Conservation (phyloP, 2,113 vertebrate genomes). For the Hiodon tergisus region DNA sequence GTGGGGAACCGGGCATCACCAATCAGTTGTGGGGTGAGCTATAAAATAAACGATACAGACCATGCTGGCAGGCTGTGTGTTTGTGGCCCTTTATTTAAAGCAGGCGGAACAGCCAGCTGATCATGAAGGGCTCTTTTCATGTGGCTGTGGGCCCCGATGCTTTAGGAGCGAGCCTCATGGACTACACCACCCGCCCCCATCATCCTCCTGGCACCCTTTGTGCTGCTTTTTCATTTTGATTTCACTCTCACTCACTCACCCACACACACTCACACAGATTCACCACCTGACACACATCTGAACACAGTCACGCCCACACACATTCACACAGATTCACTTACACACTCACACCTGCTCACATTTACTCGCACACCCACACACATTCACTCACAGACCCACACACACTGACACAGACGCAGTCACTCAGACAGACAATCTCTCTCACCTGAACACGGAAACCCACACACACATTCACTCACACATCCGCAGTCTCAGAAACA, state of each 20-base stretch:
- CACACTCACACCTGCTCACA: background rate
- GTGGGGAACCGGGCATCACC: background rate
- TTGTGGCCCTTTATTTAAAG: slow-evolving; percentile 52
- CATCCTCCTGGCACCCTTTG: slow-evolving; percentile 61
- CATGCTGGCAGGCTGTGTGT: slow-evolving; percentile 41
- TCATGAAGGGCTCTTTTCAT: slow-evolving; percentile 61
- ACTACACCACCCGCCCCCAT: slow-evolving; percentile 41
- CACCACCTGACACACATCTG: slow-evolving; percentile 15
- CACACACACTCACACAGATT: slow-evolving; percentile 24
- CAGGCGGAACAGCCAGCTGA: slow-evolving; percentile 58
- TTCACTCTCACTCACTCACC: slow-evolving; percentile 60
- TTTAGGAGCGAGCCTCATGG: slow-evolving; percentile 46
- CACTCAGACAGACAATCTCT: slow-evolving; percentile 19
- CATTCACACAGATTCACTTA: background rate
- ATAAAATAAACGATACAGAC: slow-evolving; percentile 43
- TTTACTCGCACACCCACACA: background rate
- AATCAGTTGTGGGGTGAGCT: slow-evolving; percentile 32
- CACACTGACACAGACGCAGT: background rate
- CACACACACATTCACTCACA: slow-evolving; percentile 12
- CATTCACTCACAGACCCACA: background rate
- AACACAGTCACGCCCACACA: background rate
- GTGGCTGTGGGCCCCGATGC: slow-evolving; percentile 40
- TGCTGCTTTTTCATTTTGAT: slow-evolving; percentile 66
- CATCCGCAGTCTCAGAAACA: slow-evolving; percentile 2
- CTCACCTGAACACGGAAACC: background rate